Base-by-base conservation (phyloP, 92 coral and sea anemone species). In the Epizoanthus illoricatus region DNA sequence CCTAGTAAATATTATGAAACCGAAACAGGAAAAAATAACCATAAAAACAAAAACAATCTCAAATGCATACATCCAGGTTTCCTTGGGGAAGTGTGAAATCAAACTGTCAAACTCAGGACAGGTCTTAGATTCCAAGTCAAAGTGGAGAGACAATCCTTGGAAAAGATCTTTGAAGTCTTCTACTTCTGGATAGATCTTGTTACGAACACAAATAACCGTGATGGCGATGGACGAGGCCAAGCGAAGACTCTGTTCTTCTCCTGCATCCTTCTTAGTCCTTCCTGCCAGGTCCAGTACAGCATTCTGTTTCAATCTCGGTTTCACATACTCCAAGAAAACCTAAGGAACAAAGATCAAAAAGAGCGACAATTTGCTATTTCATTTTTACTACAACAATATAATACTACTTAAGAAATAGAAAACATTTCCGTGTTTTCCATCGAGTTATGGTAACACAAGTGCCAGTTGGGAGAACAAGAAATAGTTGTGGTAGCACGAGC, bases 161-260 rank as follows among this genome's bases (percentile, higher is more conserved):
- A 71, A 71, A 42, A 71, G 75, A 71, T 71, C 75, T 6, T 71
- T 71, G 59, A 71, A 20, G 24, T 71, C 75, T 71, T 71, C 75
- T 47, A 7, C 75, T 10, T 45, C 16, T 42, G 57, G 75, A 19
- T 0, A 0, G 42, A 71, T 7, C 17, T 41, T 0, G 39, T 71
- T 16, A 24, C 59, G 75, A 71, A n/a, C 75, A 45, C 19, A 71
- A 1, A 71, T 4, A 10, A 71, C 5, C 12, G 57, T 20, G 16
- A 71, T 71, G 57, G 75, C 75, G 16, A 71, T 47, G 7, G 57
- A 71, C 47, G 74, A 69, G 5, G 74, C 74, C 52, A 69, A 69
- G 23, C 74, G 74, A 41, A 69, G 74, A 54, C 8, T 36, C 47
- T 69, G 74, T 69, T 17, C 42, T 42, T 69, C 74, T 15, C 47